Conservation (phyloP, 2,888 invertebrate species). For the Drosophila setosimentum region DNA sequence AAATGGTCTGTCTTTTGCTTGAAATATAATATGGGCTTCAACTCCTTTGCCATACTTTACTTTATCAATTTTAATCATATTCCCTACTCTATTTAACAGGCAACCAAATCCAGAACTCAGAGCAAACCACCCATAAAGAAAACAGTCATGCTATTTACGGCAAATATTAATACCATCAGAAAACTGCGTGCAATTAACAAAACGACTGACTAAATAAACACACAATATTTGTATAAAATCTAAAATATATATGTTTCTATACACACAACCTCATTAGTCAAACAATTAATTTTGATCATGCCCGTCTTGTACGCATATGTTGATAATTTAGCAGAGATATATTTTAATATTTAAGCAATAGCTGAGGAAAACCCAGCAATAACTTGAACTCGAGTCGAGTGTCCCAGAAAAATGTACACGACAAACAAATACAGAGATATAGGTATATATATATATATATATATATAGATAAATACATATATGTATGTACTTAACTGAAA, state of each 20-base stretch:
- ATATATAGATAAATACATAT: background rate
- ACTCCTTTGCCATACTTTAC: background rate
- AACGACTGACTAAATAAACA: constrained; percentile 13
- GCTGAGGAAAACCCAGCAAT: background rate
- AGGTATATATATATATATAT: background rate
- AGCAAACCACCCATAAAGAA: constrained; percentile 26
- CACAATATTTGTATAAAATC: background rate
- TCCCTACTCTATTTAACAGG: constrained; percentile 12
- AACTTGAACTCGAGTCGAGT: background rate
- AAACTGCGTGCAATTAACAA: constrained; percentile 27
- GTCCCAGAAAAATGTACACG: background rate
- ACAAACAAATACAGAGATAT: constrained; percentile 4
- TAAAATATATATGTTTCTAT: background rate
- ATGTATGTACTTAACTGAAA: constrained; percentile 1
- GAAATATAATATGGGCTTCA: background rate
- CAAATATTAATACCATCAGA: constrained; percentile 27
- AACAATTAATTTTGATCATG: background rate
- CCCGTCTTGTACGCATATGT: background rate
- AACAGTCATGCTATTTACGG: constrained; percentile 37
- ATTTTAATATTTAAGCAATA: background rate
- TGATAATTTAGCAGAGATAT: background rate
- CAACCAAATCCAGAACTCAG: background rate
- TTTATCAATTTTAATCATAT: too few relatives aligned
- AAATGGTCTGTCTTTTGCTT: background rate
- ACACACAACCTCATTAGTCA: background rate